Evolutionary conservation across 1,140 invertebrate species (phyloP), one percentile per base, ranked within the genome.

Genomic region (Drosophila rufa): DNA sequence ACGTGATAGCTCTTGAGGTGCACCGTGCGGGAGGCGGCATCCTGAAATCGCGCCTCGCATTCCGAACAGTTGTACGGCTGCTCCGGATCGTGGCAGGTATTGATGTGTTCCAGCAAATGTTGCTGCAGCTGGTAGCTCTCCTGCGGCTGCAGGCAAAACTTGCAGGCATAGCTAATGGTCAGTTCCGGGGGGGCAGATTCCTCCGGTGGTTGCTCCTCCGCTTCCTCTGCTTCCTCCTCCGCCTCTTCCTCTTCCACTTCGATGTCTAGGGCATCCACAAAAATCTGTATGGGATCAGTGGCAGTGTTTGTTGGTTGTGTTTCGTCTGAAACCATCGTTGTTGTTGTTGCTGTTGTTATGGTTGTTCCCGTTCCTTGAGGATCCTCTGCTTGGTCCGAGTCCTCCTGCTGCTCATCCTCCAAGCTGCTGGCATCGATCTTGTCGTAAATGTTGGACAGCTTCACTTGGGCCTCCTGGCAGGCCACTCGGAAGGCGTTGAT

Each of bases 51-150:
- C 9, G 76, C 81, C 5, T 74, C 57, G 9, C 91, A 92, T 30
- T 92, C 79, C 0, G 91, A 75, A 65, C 91, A 92, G n/a, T 89
- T 91, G 50, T 90, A 92, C 3, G 91, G 91, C 57, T 90, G 80
- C 17, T 92, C 76, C 4, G 81, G 62, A 53, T 86, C 73, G 19
- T 92, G 91, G 27, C 40, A 46, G n/a, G 53, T 55, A 25, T 80
- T 78, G 7, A 92, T 92, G 68, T 92, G 91, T 25, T 85, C 82
- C 47, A 92, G 58, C 1, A 92, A 73, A n/a, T 70, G 14, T 11
- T 90, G 77, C 62, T 92, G 91, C 15, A 80, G 74, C n/a, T 90
- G 60, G 53, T 79, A 92, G 56, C 75, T 79, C 17, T 86, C 79
- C 45, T 82, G 60, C 4, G 91, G 58, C 50, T 77, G 89, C 40